A percentile compares a stretch with the other conserved stretches of the same genome.
phyloP scores from a whole-genome alignment of 2,888 invertebrate species.

The Andrena camellia region DNA sequence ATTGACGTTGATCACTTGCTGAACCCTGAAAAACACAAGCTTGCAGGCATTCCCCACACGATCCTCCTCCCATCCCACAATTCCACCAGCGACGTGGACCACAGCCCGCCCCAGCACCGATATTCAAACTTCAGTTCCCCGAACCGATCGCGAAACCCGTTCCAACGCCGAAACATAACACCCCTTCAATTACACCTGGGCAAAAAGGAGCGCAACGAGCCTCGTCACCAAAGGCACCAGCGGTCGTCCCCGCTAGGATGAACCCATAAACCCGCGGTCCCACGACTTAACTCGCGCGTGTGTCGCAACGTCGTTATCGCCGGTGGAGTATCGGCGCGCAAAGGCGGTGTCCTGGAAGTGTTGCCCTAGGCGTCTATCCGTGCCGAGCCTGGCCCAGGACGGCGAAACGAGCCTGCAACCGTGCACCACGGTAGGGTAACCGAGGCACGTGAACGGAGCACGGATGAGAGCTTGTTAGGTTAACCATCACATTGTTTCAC shows the following conservation, averaged over 20 bases:
- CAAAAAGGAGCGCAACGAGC: background rate
- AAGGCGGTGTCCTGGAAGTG: conserved; percentile 66
- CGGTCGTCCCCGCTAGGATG: conserved; percentile 31
- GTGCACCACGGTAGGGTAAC: conserved; percentile 63
- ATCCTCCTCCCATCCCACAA: background rate
- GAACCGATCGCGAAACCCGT: conserved; percentile 18
- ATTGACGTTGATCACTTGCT: too few relatives aligned
- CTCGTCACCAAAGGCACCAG: conserved; percentile 5
- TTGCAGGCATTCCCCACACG: too few relatives aligned
- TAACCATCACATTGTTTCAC: conserved; percentile 79
- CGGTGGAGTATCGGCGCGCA: conserved; percentile 48
- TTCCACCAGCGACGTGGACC: background rate
- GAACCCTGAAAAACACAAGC: too few relatives aligned
- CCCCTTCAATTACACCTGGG: conserved; percentile 6
- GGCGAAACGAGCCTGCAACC: conserved; percentile 61
- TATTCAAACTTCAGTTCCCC: conserved; percentile 9
- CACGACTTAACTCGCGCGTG: conserved; percentile 51
- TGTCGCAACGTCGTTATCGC: conserved; percentile 65
- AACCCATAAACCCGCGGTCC: conserved; percentile 42
- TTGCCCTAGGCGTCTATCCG: conserved; percentile 66
- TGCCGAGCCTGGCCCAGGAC: conserved; percentile 35
- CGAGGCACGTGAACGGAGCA: conserved; percentile 45
- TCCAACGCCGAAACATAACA: conserved; percentile 6
- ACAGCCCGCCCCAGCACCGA: background rate
- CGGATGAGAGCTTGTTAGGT: conserved; percentile 78